A percentile compares a stretch with the other conserved stretches of the same genome.
Evolutionary conservation across 2,113 vertebrate species (phyloP).

Genomic region (Lethenteron reissneri): DNA sequence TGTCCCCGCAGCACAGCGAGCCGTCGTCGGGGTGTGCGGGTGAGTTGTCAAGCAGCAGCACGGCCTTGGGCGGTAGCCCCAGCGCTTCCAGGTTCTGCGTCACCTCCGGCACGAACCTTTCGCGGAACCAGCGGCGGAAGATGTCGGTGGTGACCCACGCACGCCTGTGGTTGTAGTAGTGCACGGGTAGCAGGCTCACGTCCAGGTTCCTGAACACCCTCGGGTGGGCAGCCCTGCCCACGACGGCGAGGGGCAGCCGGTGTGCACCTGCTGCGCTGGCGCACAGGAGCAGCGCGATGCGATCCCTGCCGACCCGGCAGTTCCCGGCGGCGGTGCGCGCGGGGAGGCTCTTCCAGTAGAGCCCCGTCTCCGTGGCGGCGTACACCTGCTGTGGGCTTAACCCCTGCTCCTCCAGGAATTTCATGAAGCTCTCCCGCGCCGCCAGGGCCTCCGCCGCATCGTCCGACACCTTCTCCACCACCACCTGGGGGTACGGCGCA

Average conservation of each 20-base stretch:
- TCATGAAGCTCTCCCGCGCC: neutral
- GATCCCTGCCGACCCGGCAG: neutral
- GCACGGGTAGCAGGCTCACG: neutral
- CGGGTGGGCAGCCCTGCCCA: neutral
- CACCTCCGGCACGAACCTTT: neutral
- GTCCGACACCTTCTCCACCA: neutral
- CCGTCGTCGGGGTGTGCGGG: too few relatives aligned
- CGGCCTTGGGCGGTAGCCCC: too few relatives aligned
- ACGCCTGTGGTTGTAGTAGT: conserved; percentile 3
- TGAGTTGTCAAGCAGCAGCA: too few relatives aligned
- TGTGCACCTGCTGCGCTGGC: neutral
- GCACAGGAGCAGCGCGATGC: neutral
- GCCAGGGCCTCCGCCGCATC: neutral
- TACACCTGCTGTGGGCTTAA: conserved; percentile 6
- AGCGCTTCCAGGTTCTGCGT: neutral
- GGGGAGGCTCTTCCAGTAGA: conserved; percentile 1
- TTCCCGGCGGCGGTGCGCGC: neutral
- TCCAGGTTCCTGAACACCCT: neutral
- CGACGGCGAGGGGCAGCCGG: neutral
- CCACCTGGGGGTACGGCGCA: too few relatives aligned
- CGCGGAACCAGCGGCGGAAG: conserved; percentile 3
- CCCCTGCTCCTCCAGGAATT: conserved; percentile 1
- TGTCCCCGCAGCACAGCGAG: conserved; percentile 1
- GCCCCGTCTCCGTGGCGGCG: neutral
- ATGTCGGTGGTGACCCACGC: conserved; percentile 4